phyloP scores from a whole-genome alignment of 1,140 invertebrate genomes.

The Oryzaephilus surinamensis region DNA sequence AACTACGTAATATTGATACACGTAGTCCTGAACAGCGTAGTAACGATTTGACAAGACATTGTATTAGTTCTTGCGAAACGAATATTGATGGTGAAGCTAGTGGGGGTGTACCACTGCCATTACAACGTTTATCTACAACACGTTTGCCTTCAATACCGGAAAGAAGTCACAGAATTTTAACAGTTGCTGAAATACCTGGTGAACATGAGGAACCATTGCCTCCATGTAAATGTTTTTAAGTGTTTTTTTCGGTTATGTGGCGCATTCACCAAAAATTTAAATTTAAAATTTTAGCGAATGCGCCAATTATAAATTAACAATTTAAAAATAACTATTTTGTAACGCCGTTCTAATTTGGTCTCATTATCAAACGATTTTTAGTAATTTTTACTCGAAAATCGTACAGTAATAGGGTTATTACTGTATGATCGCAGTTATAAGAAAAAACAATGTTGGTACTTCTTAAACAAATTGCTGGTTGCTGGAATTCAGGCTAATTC shows the following conservation, averaged over 20 bases:
- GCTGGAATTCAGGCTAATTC: too few relatives aligned
- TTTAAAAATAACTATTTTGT: too few relatives aligned
- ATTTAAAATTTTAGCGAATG: not conserved
- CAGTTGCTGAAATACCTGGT: constrained; percentile 48
- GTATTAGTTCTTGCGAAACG: constrained; percentile 18
- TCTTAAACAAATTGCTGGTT: too few relatives aligned
- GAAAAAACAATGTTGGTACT: too few relatives aligned
- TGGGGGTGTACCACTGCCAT: constrained; percentile 44
- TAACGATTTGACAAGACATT: constrained; percentile 15
- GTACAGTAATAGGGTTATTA: too few relatives aligned
- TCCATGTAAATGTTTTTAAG: constrained; percentile 48
- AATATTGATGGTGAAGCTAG: constrained; percentile 29
- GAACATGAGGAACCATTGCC: constrained; percentile 73
- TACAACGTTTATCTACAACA: constrained; percentile 61
- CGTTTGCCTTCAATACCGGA: constrained; percentile 75
- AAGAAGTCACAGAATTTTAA: constrained; percentile 47
- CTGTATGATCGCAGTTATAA: too few relatives aligned
- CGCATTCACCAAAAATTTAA: not conserved
- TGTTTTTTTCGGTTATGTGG: too few relatives aligned
- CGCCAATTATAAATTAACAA: too few relatives aligned
- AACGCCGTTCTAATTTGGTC: too few relatives aligned
- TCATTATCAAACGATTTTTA: too few relatives aligned
- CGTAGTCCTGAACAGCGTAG: constrained; percentile 24
- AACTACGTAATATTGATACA: constrained; percentile 19
- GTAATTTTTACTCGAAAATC: too few relatives aligned